Evolutionary conservation across 2,113 vertebrate species (phyloP), one percentile per base, ranked within the genome.

Genomic region (Macaca nemestrina): DNA sequence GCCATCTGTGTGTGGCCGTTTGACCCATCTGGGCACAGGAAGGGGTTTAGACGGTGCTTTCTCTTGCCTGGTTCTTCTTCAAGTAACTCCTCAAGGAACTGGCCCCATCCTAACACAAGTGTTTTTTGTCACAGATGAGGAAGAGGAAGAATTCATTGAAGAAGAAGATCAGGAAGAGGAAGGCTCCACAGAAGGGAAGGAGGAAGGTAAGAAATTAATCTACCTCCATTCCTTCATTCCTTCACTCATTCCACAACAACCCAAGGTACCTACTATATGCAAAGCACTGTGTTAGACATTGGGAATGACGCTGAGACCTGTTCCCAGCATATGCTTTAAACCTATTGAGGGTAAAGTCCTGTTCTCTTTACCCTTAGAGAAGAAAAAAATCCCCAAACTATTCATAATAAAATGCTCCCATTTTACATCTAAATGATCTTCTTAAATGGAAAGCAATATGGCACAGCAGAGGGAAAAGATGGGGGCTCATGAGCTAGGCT

Each of bases 81-180:
- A 25, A 72, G 25, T 30, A 45, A 57, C 70, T 93, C 20, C 52
- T 83, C 32, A 68, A 92, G 81, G 67, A 88, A 70, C 45, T 8
- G 18, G 75, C 43, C 86, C 67, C 50, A 23, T 82, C 43, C 48
- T 86, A 55, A 98, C 32, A 50, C 70, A 10, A 1, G 4, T 22
- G 32, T 11, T 94, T 89, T 92, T 94, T 88, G 40, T 93, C 72
- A 1, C 94, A 99, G 98, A 98, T 1, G 99, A 99, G 82, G 98
- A 98, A 25, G 99, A 98, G 0, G 99, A 99, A 76, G 99, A 99
- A 14, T 98, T 98, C 1, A 97, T 97, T 7, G 98, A 98, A 45
- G 99, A 98, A 17, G 98, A 98, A 50, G 97, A 97, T 14, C 93
- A 90, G 55, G 98, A 98, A 73, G 98, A 98, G 76, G 97, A 98